phyloP scores from a whole-genome alignment of 23 tunicate genomes.

The Corella eumyota region DNA sequence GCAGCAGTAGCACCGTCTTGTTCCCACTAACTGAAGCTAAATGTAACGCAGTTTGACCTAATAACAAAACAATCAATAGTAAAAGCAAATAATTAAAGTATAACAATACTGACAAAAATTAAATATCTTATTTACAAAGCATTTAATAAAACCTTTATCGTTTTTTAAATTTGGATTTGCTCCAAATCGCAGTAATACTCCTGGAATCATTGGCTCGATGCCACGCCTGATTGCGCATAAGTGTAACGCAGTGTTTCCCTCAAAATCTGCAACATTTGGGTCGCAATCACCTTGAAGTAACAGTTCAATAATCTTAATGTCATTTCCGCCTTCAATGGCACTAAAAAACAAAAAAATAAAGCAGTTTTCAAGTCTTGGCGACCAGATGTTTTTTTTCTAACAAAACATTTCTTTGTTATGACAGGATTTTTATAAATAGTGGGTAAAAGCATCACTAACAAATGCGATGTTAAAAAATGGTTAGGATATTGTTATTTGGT shows the following conservation, averaged over 20 bases:
- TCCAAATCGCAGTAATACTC: constrained; percentile 62
- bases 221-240: constrained; percentile 60
- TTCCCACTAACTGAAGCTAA: constrained; percentile 64
- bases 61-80: neutral
- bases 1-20: constrained; percentile 57
- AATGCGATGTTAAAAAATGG: too few relatives aligned
- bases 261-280: constrained; percentile 58
- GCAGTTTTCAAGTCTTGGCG: neutral
- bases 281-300: constrained; percentile 44
- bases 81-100: neutral
- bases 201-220: constrained; percentile 67
- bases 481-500: too few relatives aligned
- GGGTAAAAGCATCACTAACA: too few relatives aligned
- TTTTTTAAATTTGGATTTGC: constrained; percentile 86
- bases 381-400: neutral
- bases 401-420: neutral
- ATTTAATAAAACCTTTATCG: constrained; percentile 41
- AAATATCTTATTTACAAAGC: neutral
- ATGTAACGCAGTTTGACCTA: constrained; percentile 86
- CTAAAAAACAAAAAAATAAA: constrained; percentile 14
- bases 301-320: constrained; percentile 50
- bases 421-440: too few relatives aligned
- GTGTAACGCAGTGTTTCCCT: constrained; percentile 75
- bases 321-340: constrained; percentile 51
- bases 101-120: neutral